Evolutionary conservation across 2,797 vertebrate genomes (phyloP).

Genomic region (Buphagus erythrorhynchus): DNA sequence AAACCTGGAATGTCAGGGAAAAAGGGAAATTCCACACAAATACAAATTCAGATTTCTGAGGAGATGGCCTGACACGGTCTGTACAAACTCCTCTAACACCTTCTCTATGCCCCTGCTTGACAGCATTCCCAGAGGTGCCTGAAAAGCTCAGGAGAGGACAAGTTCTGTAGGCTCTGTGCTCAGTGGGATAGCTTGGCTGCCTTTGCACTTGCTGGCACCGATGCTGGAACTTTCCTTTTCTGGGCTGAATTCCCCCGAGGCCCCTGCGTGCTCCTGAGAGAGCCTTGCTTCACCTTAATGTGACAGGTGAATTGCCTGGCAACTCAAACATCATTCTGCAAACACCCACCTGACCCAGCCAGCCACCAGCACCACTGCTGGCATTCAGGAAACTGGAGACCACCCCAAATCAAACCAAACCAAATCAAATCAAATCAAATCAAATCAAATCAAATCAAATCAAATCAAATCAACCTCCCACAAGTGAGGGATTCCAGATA

Average conservation of each 20-base stretch:
- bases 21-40: background rate
- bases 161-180: background rate
- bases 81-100: background rate
- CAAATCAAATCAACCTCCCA: accelerated
- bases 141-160: background rate
- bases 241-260: background rate
- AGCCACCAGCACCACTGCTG: background rate
- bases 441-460: background rate
- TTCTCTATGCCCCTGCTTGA: background rate
- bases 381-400: background rate
- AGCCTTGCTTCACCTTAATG: background rate
- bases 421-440: background rate
- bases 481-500: background rate
- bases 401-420: accelerated
- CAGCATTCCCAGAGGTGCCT: background rate
- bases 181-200: accelerated
- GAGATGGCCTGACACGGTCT: background rate
- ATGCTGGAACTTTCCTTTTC: background rate
- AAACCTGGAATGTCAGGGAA: accelerated
- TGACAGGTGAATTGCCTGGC: background rate
- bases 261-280: background rate
- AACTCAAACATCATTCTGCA: background rate
- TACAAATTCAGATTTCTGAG: background rate
- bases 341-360: background rate
- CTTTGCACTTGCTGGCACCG: background rate